Evolutionary conservation across 2,113 vertebrate genomes (phyloP), one percentile per base, ranked within the genome.

Genomic region (Genyomyrus donnyi): DNA sequence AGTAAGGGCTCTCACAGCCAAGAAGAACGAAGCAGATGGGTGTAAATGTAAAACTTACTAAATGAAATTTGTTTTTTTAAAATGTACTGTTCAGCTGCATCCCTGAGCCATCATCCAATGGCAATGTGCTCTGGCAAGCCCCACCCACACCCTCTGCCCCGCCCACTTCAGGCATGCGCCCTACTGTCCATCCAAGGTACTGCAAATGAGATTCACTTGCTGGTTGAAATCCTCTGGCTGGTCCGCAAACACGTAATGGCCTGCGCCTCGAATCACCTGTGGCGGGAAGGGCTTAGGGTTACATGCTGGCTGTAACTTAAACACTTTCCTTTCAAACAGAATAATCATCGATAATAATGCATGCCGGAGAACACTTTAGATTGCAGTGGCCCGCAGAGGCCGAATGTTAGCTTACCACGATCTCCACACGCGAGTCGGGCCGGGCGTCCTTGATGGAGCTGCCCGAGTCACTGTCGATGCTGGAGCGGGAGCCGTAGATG

Each of bases 181-280:
- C 56, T 42, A 39, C 56, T 88, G 1, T 50, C 52, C 17, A 3
- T 58, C 87, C 39, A 66, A 17, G 58, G 19, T 46, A 24, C 56
- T 66, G 53, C 87, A 62, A 93, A 98, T 97, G 90, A 97, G 95
- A 90, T 97, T 96, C 87, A 99, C 96, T 3, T 96, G 96, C 93
- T 97, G 95, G 77, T 99, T 99, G 95, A 99, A 99, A 92, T 99
- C 98, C 42, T 97, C 97, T 0, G 98, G 96, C 48, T 99, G 98
- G 94, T 99, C 98, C 0, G 98, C 98, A 0, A 98, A 99, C 74
- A 99, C 98, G 0, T 99, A 99, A 93, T 99, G 98, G 83, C 98
- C 98, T 0, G 98, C 98, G 80, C 98, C 98, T 46, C 97, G 96
- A 93, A 99, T 97, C 91, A 97, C 97, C 98, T 99, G 90, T 45